Percentiles rank a stretch among this genome's conserved stretches.
Evolutionary conservation across 53 echinoderm and acorn worm species (phyloP).

Genomic region (Holothuria scabra): DNA sequence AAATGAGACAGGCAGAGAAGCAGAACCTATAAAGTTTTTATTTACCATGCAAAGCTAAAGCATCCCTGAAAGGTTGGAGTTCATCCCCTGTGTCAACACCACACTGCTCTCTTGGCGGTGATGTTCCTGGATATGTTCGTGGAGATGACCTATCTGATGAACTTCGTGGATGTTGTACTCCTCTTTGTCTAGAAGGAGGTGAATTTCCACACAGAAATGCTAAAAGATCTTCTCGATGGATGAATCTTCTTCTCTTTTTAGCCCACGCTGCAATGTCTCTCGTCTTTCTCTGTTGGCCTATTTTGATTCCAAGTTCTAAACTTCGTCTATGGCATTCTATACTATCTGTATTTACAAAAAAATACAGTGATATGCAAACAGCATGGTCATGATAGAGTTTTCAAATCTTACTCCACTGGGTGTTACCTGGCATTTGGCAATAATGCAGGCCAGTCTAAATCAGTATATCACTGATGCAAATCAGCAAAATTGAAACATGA

Average conservation of each 20-base stretch:
- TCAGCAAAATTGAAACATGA: too few species aligned
- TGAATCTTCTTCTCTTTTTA: constrained; percentile 91
- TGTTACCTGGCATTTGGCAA: too few species aligned
- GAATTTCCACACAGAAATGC: constrained; percentile 94
- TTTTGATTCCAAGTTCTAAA: constrained; percentile 85
- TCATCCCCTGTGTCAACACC: constrained; percentile 69
- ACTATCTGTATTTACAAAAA: constrained; percentile 65
- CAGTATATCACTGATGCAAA: too few species aligned
- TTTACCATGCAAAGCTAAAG: constrained; percentile 93
- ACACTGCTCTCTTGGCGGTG: constrained; percentile 72
- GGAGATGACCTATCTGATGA: constrained; percentile 85
- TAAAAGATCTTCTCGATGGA: constrained; percentile 87
- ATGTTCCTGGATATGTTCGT: constrained; percentile 69
- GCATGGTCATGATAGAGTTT: too few species aligned
- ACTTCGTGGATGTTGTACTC: constrained; percentile 66
- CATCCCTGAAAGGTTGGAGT: constrained; percentile 92
- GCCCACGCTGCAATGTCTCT: constrained; percentile 92
- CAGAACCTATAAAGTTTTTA: background rate
- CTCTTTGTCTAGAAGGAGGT: constrained; percentile 73
- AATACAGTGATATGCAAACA: too few species aligned
- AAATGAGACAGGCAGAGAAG: too few species aligned
- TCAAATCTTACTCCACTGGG: too few species aligned
- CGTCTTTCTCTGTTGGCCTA: constrained; percentile 91
- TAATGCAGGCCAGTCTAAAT: too few species aligned
- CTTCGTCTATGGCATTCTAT: constrained; percentile 84